Evolutionary conservation across 1,140 invertebrate species (phyloP).

Genomic region (Xylocopa sonorina): DNA sequence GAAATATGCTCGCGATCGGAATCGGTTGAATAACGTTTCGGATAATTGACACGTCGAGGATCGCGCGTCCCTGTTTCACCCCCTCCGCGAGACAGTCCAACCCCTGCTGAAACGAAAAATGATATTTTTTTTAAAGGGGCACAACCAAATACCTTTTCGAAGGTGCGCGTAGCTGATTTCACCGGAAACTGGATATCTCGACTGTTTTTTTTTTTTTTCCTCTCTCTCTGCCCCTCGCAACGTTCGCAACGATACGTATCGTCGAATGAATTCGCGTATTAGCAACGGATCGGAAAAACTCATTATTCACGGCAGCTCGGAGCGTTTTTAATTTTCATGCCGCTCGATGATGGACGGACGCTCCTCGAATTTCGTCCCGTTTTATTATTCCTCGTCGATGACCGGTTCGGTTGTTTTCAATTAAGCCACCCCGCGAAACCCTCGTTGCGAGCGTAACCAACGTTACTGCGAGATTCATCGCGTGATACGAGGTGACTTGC

Average conservation of each 20-base stretch:
- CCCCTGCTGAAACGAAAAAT: no score
- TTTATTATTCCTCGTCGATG: not conserved
- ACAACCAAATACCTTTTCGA: no score
- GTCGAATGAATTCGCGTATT: not conserved
- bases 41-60: not conserved
- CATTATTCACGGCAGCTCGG: not conserved
- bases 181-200: no score
- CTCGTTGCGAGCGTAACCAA: constrained; percentile 1
- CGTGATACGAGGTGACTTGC: no score
- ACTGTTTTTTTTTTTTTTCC: no score
- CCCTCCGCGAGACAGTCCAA: no score
- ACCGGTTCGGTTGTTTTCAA: constrained; percentile 3
- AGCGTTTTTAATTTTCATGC: constrained; percentile 9
- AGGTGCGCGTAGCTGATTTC: no score
- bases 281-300: not conserved
- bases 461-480: not conserved
- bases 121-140: no score
- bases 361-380: not conserved
- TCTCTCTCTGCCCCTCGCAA: no score
- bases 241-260: not conserved
- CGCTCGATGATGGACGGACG: not conserved
- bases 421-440: not conserved
- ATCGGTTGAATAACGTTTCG: not conserved
- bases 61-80: no score
- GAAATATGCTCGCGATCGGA: not conserved